Conservation (phyloP, 2,888 invertebrate genomes). For the Agrochola lychnidis region DNA sequence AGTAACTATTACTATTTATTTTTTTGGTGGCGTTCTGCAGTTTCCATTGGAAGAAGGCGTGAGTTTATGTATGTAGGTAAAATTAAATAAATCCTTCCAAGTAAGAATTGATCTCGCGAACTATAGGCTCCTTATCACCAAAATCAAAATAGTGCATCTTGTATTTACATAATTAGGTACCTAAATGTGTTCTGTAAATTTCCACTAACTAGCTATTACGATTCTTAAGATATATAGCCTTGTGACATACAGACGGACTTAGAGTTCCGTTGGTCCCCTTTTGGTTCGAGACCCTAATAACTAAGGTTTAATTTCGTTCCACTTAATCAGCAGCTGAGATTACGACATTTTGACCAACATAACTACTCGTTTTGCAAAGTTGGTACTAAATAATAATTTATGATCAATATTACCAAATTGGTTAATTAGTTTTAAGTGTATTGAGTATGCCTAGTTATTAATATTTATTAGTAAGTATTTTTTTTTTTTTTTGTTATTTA, state of each 20-base stretch:
- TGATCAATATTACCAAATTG: slow-evolving; percentile 10
- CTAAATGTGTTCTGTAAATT: background rate
- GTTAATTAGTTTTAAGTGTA: background rate
- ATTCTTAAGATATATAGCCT: background rate
- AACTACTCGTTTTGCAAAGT: background rate
- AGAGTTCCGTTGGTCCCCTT: background rate
- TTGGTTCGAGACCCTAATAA: background rate
- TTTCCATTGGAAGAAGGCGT: no score
- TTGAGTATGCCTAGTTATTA: slow-evolving; percentile 8
- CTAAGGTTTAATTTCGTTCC: no score
- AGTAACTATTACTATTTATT: no score
- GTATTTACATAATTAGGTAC: background rate
- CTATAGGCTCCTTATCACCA: no score
- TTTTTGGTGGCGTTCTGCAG: no score
- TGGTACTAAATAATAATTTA: background rate
- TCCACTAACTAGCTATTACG: background rate
- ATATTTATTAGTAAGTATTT: slow-evolving; percentile 6
- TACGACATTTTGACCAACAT: background rate
- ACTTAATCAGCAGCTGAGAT: background rate
- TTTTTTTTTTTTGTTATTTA: no score
- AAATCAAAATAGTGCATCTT: no score
- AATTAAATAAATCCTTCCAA: no score
- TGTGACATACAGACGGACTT: background rate
- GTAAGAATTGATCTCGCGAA: no score
- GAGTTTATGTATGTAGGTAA: no score